Evolutionary conservation across 2,113 vertebrate genomes (phyloP).

Genomic region (Nycticryphes semicollaris): DNA sequence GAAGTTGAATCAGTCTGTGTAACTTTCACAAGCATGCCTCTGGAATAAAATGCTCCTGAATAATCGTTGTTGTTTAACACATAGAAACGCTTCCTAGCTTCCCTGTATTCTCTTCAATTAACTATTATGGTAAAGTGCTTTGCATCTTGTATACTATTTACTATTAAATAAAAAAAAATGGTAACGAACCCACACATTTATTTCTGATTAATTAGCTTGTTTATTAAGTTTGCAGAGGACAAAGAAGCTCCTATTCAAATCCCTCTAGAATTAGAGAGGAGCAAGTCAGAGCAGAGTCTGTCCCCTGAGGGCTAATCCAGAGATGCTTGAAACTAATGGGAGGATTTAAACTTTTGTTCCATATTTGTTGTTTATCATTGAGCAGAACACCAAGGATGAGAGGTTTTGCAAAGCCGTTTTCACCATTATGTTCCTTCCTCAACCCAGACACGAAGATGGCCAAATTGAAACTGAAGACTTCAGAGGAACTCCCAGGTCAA

Average conservation of each 20-base stretch:
- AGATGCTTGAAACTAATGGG: not conserved
- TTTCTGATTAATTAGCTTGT: not conserved
- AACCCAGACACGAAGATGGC: not conserved
- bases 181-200: not conserved
- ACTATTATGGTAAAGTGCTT: not conserved
- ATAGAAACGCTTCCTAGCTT: not conserved
- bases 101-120: not conserved
- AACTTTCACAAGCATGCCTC: not conserved
- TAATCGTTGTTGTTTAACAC: not conserved
- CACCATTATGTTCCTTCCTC: not conserved
- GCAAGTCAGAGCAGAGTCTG: not conserved
- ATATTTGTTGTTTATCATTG: not conserved
- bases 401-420: slow-evolving; percentile 34
- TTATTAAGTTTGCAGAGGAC: not conserved
- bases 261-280: not conserved
- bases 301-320: not conserved
- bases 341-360: not conserved
- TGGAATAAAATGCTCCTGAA: not conserved
- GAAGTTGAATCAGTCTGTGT: not conserved
- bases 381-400: not conserved
- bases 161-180: not conserved
- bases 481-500: not conserved
- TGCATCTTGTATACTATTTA: not conserved
- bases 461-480: slow-evolving; percentile 17
- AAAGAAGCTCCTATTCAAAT: not conserved